Evolutionary conservation across 2,888 invertebrate species (phyloP), one percentile per base, ranked within the genome.

Genomic region (Carabus problematicus): DNA sequence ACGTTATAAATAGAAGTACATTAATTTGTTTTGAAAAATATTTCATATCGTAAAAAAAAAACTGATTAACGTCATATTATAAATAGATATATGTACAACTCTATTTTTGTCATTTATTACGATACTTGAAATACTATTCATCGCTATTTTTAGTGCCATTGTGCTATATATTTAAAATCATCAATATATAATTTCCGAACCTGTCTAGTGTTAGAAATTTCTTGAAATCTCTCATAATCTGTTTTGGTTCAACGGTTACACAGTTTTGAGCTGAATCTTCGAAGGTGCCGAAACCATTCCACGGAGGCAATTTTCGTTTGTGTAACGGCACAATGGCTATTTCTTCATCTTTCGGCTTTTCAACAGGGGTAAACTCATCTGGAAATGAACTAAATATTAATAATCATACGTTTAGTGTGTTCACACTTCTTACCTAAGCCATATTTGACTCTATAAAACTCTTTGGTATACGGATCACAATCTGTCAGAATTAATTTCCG

Each of bases 231-330:
- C 86, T 84, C 74, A 89, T 88, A 0, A 92, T 92, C 1, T 93
- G 84, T 78, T 91, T 92, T 0, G 93, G 92, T 74, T 92, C 88
- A 0, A 96, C 88, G 0, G 90, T 89, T 59, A 89, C 86, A 77
- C 95, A 95, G 77, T 95, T 95, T 73, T 91, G 91, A 8, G 94
- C 91, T 0, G 95, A 95, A 79, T 97, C 96, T 71, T 94, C 94
- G 77, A 93, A 92, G 0, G 90, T 88, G 0, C 97, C 97, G 81
- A 90, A 95, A 2, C 96, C 96, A 77, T 95, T 96, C 88, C 93
- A 96, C 0, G 95, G 95, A 0, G 96, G 95, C 54, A 92, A 77
- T 73, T 86, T 80, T 1, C 86, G 80, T 18, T 84, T 81, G 3
- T 79, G 77, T 54, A 82, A 71, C 1, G 73, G 76, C 59, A 81